Evolutionary conservation across 2,113 vertebrate genomes (phyloP).

Genomic region (Tinamus guttatus): DNA sequence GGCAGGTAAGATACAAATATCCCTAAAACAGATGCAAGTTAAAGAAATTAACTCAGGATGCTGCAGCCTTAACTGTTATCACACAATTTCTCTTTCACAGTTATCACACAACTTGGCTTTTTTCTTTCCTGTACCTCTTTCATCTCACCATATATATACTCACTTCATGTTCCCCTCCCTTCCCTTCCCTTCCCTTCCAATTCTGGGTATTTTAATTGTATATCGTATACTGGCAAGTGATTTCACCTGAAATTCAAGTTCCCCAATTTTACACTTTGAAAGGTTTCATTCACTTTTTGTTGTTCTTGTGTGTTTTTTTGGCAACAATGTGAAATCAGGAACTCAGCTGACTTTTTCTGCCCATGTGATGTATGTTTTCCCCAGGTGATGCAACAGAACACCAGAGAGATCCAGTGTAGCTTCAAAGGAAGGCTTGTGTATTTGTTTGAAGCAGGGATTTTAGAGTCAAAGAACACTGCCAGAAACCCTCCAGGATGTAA

Average conservation of each 20-base stretch:
- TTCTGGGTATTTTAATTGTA: too few relatives aligned
- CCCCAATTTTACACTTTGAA: not conserved
- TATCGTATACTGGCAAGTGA: rapidly evolving
- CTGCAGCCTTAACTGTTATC: not conserved
- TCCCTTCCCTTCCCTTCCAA: not conserved
- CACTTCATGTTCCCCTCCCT: not conserved
- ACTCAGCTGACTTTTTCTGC: not conserved
- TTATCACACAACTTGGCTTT: not conserved
- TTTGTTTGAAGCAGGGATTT: constrained; percentile 1
- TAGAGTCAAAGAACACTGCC: not conserved
- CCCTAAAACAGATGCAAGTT: not conserved
- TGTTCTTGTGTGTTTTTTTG: not conserved
- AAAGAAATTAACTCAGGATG: not conserved
- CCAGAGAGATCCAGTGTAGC: not conserved
- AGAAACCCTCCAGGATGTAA: not conserved
- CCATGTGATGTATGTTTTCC: not conserved
- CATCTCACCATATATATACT: too few relatives aligned
- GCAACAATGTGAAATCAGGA: rapidly evolving
- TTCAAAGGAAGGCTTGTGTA: not conserved
- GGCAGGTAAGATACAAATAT: not conserved
- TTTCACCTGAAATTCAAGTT: not conserved
- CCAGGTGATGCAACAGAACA: not conserved
- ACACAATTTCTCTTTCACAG: not conserved
- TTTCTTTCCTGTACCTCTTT: not conserved
- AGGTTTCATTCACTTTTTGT: not conserved